Base-by-base conservation (phyloP, 2,113 vertebrate genomes). In the Proterorhinus semilunaris region DNA sequence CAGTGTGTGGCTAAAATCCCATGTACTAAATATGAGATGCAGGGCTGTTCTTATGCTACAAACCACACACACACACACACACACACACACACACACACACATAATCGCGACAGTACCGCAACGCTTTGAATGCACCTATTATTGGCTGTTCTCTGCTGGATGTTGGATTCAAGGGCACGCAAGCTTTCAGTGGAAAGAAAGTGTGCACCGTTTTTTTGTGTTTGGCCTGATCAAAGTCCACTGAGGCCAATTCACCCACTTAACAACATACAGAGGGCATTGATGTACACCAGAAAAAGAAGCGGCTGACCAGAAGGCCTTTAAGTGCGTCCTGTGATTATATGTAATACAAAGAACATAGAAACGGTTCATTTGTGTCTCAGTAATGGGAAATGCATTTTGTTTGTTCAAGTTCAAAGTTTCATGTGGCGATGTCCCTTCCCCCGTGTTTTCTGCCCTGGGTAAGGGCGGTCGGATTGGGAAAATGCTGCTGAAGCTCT, bases 21-120 rank as follows among this genome's bases (percentile, higher is more conserved):
- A 47, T 81, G 65, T 42, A 42, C 27, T 58, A 10, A 10, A 13
- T 84, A 74, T 66, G 74, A 66, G 73, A 79, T 54, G 16, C 44
- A 7, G 74, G 7, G 65, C 65, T 68, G 57, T 50, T 65, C 16
- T 16, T 52, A 42, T 16, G 53, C 27, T 55, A 50, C 27, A 36
- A 6, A 55, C 9, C 17, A 11, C 21, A 16, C 53, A 27, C 53
- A 55, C 53, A 8, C 16, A 49, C 48, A 10, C 78, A 68, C 15
- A 12, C 27, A 75, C 80, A 76, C 53, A 55, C 53, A 8, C 16
- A 49, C 48, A 10, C 78, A 68, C 15, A 12, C 27, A 75, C 80
- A 76, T 65, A 54, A 54, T 66, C 13, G 36, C 58, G 7, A 44
- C 58, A 44, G 72, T 64, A 68, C 53, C 36, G 45, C 43, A 11